Percentiles rank a stretch among this genome's conserved stretches.
These are phyloP conservation scores for Protonibea diacanthus DNA, from an alignment of 2,797 vertebrate genomes.

Conservation along the genomic window DNA sequence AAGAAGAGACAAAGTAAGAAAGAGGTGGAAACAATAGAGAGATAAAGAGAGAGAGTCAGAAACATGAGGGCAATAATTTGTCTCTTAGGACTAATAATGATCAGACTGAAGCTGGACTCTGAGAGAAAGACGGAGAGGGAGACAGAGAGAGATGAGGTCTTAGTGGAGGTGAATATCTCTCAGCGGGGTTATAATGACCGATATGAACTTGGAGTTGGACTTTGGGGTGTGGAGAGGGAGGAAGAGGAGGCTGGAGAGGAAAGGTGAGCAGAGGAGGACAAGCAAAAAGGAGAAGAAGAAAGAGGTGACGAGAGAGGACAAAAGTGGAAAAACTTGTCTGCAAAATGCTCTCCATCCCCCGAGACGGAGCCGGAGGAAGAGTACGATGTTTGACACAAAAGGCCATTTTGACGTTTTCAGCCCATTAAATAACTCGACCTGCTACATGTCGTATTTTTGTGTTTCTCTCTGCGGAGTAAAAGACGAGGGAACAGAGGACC, in stretches of 20 bases:
- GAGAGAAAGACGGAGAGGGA: slow-evolving; percentile 22
- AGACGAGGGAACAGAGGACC: background rate
- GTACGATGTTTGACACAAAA: slow-evolving; percentile 12
- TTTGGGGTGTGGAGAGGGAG: slow-evolving; percentile 47
- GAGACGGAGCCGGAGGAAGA: slow-evolving; percentile 26
- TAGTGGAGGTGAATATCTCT: slow-evolving; percentile 78
- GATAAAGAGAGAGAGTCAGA: slow-evolving; percentile 39
- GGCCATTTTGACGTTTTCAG: slow-evolving; percentile 9
- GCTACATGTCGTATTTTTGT: background rate
- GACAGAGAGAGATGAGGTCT: slow-evolving; percentile 78
- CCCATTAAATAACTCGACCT: slow-evolving; percentile 20
- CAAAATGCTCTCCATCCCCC: slow-evolving; percentile 39
- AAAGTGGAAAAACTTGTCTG: slow-evolving; percentile 70
- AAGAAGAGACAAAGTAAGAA: slow-evolving; percentile 1
- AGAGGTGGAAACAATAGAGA: slow-evolving; percentile 20
- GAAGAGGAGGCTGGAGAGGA: slow-evolving; percentile 1
- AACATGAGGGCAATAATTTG: slow-evolving; percentile 53
- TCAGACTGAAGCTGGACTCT: slow-evolving; percentile 62
- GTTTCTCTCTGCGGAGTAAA: slow-evolving; percentile 14
- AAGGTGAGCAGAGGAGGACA: slow-evolving; percentile 1
- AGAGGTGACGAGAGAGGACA: slow-evolving; percentile 38
- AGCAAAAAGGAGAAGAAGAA: background rate
- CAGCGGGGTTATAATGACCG: slow-evolving; percentile 73
- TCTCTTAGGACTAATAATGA: slow-evolving; percentile 74
- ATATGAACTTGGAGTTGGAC: slow-evolving; percentile 73